These are phyloP conservation scores for Zalophus californianus DNA, from an alignment of 2,797 vertebrate species.

Conservation along the genomic window DNA sequence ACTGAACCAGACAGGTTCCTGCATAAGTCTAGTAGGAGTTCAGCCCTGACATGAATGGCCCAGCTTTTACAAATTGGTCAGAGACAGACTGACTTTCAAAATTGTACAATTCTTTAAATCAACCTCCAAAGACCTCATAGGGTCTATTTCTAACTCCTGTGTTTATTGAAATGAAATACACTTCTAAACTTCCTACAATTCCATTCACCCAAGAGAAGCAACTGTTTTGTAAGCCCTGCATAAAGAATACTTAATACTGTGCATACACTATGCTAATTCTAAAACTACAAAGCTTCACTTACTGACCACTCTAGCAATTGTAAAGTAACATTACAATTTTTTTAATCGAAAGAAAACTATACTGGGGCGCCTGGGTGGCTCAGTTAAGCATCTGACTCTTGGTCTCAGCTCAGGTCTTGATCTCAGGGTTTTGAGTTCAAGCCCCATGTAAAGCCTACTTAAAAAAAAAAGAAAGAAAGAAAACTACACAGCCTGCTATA, in stretches of 20 bases:
- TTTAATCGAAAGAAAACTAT: slow-evolving; percentile 54
- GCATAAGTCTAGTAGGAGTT: no score
- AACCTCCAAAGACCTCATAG: background rate
- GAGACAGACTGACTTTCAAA: slow-evolving; percentile 47
- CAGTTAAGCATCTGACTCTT: background rate
- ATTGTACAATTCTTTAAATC: slow-evolving; percentile 32
- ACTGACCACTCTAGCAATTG: background rate
- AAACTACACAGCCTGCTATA: background rate
- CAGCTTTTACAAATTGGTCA: slow-evolving; percentile 24
- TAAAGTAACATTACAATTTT: slow-evolving; percentile 1
- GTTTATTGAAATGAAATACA: slow-evolving; percentile 65
- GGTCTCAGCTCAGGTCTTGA: background rate
- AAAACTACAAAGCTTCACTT: slow-evolving; percentile 55
- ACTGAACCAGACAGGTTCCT: background rate
- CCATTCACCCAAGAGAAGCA: slow-evolving; percentile 49
- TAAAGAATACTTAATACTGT: background rate
- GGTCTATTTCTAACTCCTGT: slow-evolving; percentile 37
- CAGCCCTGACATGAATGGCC: background rate
- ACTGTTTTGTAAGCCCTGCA: background rate
- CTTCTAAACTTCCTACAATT: slow-evolving; percentile 49
- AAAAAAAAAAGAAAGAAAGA: background rate
- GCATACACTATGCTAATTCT: slow-evolving; percentile 24
- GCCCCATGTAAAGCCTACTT: background rate
- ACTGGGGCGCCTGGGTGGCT: background rate
- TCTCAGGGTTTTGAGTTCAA: background rate